Conservation (phyloP, 2,888 invertebrate genomes). For the Invenusta paracnida region DNA sequence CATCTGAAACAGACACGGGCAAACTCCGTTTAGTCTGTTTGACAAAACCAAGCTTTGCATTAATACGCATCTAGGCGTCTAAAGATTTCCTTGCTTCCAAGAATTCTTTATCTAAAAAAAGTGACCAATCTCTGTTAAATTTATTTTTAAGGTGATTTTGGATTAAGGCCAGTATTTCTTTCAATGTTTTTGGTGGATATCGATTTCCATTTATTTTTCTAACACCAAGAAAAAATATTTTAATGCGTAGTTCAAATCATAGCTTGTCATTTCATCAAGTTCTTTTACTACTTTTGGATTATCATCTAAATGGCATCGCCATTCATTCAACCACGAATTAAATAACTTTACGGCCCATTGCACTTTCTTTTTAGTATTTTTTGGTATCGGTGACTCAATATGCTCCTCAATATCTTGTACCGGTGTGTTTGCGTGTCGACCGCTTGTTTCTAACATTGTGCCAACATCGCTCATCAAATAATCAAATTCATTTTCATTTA, state of each 20-base stretch:
- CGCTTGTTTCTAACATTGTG: constrained; percentile 8
- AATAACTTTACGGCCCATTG: too few species aligned
- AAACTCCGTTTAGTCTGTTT: constrained; percentile 11
- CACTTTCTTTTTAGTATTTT: constrained; percentile 4
- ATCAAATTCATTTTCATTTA: too few species aligned
- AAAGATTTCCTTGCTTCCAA: constrained; percentile 8
- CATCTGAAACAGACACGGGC: background rate
- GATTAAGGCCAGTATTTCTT: constrained; percentile 21
- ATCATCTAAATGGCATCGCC: background rate
- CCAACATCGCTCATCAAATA: constrained; percentile 22
- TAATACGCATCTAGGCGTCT: constrained; percentile 9
- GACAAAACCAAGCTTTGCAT: constrained; percentile 17
- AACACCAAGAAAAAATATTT: too few species aligned
- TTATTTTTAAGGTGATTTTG: too few species aligned
- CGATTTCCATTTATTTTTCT: constrained; percentile 20
- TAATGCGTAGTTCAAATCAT: constrained; percentile 6
- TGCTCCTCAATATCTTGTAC: constrained; percentile 23
- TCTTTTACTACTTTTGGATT: constrained; percentile 7
- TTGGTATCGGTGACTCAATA: constrained; percentile 15
- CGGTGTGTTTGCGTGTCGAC: background rate
- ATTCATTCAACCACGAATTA: constrained; percentile 23
- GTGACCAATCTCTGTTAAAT: constrained; percentile 14
- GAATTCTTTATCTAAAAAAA: constrained; percentile 23
- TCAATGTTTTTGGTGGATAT: too few species aligned
- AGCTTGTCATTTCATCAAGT: constrained; percentile 18